phyloP scores from a whole-genome alignment of 2,113 vertebrate species.

The Cyanoramphus novaezelandiae region DNA sequence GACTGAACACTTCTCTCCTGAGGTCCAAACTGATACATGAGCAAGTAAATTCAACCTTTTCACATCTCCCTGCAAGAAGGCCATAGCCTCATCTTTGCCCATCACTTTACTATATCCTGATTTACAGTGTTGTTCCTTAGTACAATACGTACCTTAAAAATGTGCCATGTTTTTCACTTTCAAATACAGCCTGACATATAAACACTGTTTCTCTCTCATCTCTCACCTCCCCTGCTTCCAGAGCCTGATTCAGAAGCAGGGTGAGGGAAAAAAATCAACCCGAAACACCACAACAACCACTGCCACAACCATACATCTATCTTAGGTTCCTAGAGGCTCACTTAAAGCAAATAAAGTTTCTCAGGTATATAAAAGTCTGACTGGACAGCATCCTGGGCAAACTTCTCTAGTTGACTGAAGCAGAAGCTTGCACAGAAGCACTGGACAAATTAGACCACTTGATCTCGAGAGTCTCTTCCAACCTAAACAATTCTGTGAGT shows the following conservation, averaged over 20 bases:
- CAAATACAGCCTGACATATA: neutral
- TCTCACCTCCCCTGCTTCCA: slow-evolving; percentile 27
- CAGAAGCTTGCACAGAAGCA: neutral
- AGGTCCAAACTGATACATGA: neutral
- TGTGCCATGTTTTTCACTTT: slow-evolving; percentile 18
- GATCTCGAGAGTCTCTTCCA: neutral
- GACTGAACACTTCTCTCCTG: neutral
- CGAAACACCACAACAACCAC: neutral
- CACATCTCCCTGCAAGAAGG: neutral
- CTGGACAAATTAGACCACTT: neutral
- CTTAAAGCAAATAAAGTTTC: neutral
- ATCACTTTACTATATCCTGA: neutral
- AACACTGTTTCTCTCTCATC: neutral
- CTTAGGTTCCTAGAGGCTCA: neutral
- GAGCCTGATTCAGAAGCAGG: neutral
- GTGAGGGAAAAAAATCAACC: neutral
- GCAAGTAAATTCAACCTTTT: neutral
- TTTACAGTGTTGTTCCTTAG: neutral
- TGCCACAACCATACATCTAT: neutral
- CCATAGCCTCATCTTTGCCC: neutral
- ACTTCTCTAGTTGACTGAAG: neutral
- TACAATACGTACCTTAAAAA: neutral
- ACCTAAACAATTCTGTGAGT: neutral
- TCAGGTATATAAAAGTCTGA: neutral
- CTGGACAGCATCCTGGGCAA: neutral